Evolutionary conservation across 2,113 vertebrate genomes (phyloP), one percentile per base, ranked within the genome.

Genomic region (Chauna torquata): DNA sequence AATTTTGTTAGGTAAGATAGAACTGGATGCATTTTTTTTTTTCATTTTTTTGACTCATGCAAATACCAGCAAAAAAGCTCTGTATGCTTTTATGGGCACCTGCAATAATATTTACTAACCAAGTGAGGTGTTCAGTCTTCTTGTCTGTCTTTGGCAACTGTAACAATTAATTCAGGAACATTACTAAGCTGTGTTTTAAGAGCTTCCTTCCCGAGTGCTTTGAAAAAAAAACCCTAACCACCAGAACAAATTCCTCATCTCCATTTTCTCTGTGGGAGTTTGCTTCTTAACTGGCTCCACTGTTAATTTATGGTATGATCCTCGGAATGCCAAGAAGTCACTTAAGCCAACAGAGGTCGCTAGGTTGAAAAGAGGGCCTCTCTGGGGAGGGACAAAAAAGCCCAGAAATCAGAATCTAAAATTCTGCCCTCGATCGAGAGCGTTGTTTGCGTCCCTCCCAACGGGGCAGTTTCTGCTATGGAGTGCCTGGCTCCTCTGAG

Each of bases 11-110:
- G 1, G 25, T 16, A 2, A 50, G 42, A 14, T 0, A 22, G 52
- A 27, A 14, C 42, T 19, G 12, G 12, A 7, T 28, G 50, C 30
- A 1, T 7, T 49, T 58, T 47, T 17, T 19, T 24, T 16, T 6
- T 25, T 10, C 32, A 1, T 1, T n/a, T 47, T 10, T 38, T 70
- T 20, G 45, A n/a, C 20, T n/a, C 16, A 1, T 0, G 4, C n/a
- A 54, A 52, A 14, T 11, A 34, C 0, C 52, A 36, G 40, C 27
- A 6, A 3, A 72, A 36, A 20, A 12, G 40, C 62, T 30, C 8
- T 1, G 47, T 6, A 40, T 15, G 36, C 49, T 84, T 61, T 57
- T 19, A 11, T 19, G 52, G 87, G 61, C 50, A 13, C 25, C 34
- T 65, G 25, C 27, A 27, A 2, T 38, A 19, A 13, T 10, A 5